A percentile compares a stretch with the other conserved stretches of the same genome.
Evolutionary conservation across 2,797 vertebrate genomes (phyloP).

Genomic region (Acridotheres tristis): DNA sequence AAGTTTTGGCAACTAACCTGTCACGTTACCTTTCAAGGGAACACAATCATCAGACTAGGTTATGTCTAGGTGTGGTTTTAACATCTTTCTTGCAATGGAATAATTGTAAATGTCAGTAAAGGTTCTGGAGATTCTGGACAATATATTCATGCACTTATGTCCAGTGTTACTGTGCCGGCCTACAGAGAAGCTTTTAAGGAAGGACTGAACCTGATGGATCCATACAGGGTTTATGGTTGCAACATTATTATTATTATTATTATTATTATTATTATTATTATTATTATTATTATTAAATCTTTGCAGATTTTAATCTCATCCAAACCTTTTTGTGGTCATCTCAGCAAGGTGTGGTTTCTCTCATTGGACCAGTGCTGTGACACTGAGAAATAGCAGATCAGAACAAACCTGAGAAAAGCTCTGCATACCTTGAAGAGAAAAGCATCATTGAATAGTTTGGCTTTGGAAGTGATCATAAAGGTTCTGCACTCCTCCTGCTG

Average conservation of each 20-base stretch:
- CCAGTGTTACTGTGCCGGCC: neutral
- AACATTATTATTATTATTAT: too few relatives aligned
- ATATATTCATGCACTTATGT: neutral
- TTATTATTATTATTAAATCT: too few relatives aligned
- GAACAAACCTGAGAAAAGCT: neutral
- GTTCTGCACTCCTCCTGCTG: neutral
- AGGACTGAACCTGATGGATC: neutral
- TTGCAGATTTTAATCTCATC: neutral
- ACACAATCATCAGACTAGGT: neutral
- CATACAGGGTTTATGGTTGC: neutral
- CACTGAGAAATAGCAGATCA: neutral
- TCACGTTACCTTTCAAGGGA: slow-evolving; percentile 1
- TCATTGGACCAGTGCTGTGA: neutral
- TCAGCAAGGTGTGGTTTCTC: neutral
- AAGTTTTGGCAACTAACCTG: neutral
- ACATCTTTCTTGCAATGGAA: neutral
- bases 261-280: too few relatives aligned
- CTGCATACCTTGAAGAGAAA: neutral
- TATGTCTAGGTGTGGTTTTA: slow-evolving; percentile 4
- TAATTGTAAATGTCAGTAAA: neutral
- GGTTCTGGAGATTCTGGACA: neutral
- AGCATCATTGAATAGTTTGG: neutral
- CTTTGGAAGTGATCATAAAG: neutral
- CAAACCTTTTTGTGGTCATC: neutral
- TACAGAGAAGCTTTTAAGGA: neutral